phyloP scores from a whole-genome alignment of 2,888 invertebrate genomes.

The Clitarchus hookeri region DNA sequence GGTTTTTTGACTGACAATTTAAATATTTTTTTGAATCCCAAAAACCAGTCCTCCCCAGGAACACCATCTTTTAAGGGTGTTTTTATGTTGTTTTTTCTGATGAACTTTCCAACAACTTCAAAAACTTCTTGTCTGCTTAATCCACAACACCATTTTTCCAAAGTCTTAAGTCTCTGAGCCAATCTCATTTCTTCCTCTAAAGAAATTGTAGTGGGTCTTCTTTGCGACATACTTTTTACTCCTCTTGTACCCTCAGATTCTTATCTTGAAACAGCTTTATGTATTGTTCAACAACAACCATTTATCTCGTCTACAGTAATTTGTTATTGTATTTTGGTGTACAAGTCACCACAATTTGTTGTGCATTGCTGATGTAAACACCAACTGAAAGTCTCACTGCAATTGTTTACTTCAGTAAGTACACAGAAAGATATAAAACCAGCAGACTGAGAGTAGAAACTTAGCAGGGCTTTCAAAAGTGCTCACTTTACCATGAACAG shows the following conservation, averaged over 20 bases:
- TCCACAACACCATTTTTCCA: constrained; percentile 50
- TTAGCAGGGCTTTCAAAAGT: too few species aligned
- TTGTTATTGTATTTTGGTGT: too few species aligned
- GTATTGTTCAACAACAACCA: too few species aligned
- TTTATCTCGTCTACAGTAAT: too few species aligned
- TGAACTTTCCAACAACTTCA: constrained; percentile 47
- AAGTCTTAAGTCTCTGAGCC: constrained; percentile 45
- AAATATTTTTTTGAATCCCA: constrained; percentile 47
- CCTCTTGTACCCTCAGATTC: constrained; percentile 43
- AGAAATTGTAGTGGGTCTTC: constrained; percentile 45
- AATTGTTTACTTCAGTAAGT: too few species aligned
- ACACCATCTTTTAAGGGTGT: constrained; percentile 48
- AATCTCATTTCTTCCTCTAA: constrained; percentile 46
- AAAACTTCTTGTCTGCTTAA: constrained; percentile 46
- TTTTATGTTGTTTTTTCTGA: constrained; percentile 46
- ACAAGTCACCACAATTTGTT: too few species aligned
- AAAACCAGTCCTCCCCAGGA: constrained; percentile 49
- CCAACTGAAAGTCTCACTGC: too few species aligned
- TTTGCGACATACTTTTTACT: constrained; percentile 42
- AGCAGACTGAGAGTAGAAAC: too few species aligned
- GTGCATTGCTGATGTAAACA: too few species aligned
- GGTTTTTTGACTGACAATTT: constrained; percentile 50
- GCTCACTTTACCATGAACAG: too few species aligned
- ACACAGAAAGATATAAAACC: too few species aligned
- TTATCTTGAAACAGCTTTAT: too few species aligned